phyloP scores from a whole-genome alignment of 2,113 vertebrate species.

The Oryctolagus cuniculus region mOryCun1.1 NC_091449.1:64364501-64365000 shows the following conservation, averaged over 20 bases:
- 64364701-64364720: background rate
- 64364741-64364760: background rate
- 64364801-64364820: background rate
- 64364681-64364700: background rate
- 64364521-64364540: background rate
- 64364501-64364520: background rate
- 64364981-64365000: background rate
- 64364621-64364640: background rate
- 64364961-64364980: background rate
- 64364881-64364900: rapidly evolving
- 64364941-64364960: background rate
- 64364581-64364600: background rate
- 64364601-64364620: background rate
- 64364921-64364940: background rate
- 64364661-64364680: background rate
- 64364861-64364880: background rate
- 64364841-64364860: background rate
- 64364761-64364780: background rate
- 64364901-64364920: background rate
- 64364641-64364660: background rate
- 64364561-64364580: background rate
- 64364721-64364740: background rate
- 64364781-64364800: background rate
- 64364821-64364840: background rate
- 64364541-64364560: background rate